phyloP scores from a whole-genome alignment of 2,888 invertebrate genomes.

The Caenorhabditis zanzibari region DNA sequence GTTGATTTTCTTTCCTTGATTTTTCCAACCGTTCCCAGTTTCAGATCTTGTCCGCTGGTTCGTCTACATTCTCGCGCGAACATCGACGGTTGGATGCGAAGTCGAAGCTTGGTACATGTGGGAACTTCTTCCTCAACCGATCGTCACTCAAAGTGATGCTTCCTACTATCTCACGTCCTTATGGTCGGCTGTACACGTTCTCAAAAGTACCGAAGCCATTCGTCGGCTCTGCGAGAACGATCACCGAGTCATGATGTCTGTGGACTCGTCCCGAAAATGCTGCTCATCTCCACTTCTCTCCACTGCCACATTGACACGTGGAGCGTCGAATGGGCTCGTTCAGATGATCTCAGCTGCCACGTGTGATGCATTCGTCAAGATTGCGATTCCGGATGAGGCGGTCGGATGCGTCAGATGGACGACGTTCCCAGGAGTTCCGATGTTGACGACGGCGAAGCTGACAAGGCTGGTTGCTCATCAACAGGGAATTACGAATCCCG shows the following conservation, averaged over 20 bases:
- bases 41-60: slow-evolving; percentile 94
- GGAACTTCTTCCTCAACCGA: slow-evolving; percentile 92
- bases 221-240: slow-evolving; percentile 68
- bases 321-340: slow-evolving; percentile 12
- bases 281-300: slow-evolving; percentile 64
- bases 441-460: slow-evolving; percentile 94
- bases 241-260: slow-evolving; percentile 29
- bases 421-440: slow-evolving; percentile 94
- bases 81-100: slow-evolving; percentile 93
- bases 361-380: slow-evolving; percentile 86
- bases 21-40: slow-evolving; percentile 82
- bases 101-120: slow-evolving; percentile 98
- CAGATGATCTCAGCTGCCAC: slow-evolving; percentile 38
- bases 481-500: slow-evolving; percentile 95
- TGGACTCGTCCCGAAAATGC: slow-evolving; percentile 34
- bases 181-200: slow-evolving; percentile 93
- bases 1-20: slow-evolving; percentile 82
- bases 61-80: slow-evolving; percentile 93
- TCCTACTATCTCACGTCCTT: slow-evolving; percentile 96
- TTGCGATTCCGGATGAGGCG: slow-evolving; percentile 95
- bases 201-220: slow-evolving; percentile 87
- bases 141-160: slow-evolving; percentile 89
- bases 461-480: slow-evolving; percentile 94
- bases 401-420: slow-evolving; percentile 90
- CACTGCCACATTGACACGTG: slow-evolving; percentile 63